Conservation (phyloP, 2,113 vertebrate species). For the Girardinichthys multiradiatus region DNA sequence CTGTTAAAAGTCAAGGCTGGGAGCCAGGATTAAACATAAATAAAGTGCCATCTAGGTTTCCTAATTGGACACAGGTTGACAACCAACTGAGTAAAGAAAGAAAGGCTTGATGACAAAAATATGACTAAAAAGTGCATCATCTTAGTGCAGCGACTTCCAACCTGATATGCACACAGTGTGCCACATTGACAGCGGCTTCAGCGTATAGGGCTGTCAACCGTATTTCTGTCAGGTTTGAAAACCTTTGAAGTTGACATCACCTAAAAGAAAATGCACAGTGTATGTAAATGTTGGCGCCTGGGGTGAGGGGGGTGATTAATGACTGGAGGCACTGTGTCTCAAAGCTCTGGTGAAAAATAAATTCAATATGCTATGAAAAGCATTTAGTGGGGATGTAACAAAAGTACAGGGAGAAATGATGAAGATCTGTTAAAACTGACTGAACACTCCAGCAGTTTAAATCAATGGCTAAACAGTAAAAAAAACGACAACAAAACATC, state of each 20-base stretch:
- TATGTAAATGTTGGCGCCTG: not conserved
- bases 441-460: not conserved
- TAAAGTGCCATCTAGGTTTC: constrained; percentile 23
- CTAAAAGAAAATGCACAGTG: not conserved
- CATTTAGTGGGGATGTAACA: not conserved
- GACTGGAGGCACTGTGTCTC: not conserved
- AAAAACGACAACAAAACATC: not conserved
- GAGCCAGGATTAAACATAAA: constrained; percentile 56
- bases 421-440: not conserved
- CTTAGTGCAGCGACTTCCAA: not conserved
- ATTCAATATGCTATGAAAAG: not conserved
- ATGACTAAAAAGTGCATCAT: not conserved
- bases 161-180: not conserved
- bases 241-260: not conserved
- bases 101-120: not conserved
- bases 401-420: not conserved
- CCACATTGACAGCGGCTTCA: not conserved
- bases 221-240: not conserved
- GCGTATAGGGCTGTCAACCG: not conserved
- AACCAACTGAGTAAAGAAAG: not conserved
- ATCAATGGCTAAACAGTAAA: not conserved
- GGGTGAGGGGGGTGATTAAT: not conserved
- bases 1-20: constrained; percentile 56
- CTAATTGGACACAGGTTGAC: constrained; percentile 37
- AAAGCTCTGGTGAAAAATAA: not conserved